These are phyloP conservation scores for Chloroceryle amazona DNA, from an alignment of 2,797 vertebrate species.

Conservation along the genomic window DNA sequence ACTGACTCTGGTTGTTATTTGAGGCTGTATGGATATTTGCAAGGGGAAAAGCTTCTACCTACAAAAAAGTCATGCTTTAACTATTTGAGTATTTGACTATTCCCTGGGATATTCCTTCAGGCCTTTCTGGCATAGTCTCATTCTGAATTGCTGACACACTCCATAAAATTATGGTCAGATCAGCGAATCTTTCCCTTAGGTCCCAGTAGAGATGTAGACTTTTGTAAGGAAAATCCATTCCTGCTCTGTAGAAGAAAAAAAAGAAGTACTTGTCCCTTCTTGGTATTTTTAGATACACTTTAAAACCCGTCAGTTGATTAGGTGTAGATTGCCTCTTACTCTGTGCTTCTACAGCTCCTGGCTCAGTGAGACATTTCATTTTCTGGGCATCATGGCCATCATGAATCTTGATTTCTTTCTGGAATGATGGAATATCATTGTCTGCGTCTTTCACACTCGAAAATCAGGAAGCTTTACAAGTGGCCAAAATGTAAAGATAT, in stretches of 20 bases:
- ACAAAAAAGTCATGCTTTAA: background rate
- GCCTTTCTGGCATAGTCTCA: background rate
- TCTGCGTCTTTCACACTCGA: background rate
- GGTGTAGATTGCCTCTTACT: background rate
- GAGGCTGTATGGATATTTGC: background rate
- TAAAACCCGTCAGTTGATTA: background rate
- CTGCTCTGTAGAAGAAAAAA: background rate
- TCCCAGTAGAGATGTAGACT: background rate
- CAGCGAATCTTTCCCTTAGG: background rate
- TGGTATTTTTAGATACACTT: background rate
- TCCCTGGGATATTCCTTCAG: background rate
- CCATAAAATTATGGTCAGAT: background rate
- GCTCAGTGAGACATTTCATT: background rate
- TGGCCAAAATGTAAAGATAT: background rate
- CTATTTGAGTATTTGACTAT: background rate
- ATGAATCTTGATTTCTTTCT: background rate
- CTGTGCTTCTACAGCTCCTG: background rate
- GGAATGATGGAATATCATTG: fast-evolving
- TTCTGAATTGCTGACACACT: background rate
- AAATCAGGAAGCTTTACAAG: background rate
- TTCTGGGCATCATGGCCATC: fast-evolving
- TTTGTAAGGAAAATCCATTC: background rate
- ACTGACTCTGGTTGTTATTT: background rate
- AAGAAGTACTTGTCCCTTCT: background rate
- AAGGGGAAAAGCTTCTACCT: background rate